phyloP scores from a whole-genome alignment of 2,888 invertebrate genomes.

The Icerya purchasi region DNA sequence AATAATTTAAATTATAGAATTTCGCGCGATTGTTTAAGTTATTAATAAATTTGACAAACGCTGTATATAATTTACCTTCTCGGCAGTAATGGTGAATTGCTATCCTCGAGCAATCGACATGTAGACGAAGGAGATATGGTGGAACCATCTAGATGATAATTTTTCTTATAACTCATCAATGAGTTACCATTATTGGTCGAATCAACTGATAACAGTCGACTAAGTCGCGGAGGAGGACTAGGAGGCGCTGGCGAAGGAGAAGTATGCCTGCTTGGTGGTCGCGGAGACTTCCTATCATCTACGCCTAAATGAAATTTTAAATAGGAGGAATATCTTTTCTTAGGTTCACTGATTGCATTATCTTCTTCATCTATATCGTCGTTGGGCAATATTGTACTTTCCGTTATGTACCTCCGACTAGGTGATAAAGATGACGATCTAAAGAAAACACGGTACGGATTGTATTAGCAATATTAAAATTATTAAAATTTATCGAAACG shows the following conservation, averaged over 20 bases:
- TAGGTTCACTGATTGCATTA: slow-evolving; percentile 8
- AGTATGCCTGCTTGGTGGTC: slow-evolving; percentile 15
- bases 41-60: no score
- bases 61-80: slow-evolving; percentile 26
- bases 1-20: no score
- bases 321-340: slow-evolving; percentile 13
- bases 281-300: slow-evolving; percentile 9
- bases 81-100: slow-evolving; percentile 25
- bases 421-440: slow-evolving; percentile 21
- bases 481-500: no score
- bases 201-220: slow-evolving; percentile 14
- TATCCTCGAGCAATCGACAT: slow-evolving; percentile 18
- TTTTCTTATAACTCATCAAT: slow-evolving; percentile 12
- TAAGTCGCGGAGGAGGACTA: slow-evolving; percentile 20
- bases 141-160: slow-evolving; percentile 13
- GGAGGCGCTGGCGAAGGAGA: slow-evolving; percentile 17
- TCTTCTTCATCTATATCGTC: slow-evolving; percentile 2
- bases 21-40: no score
- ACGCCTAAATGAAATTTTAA: slow-evolving; percentile 10
- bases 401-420: slow-evolving; percentile 16
- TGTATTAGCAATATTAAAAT: no score
- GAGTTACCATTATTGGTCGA: slow-evolving; percentile 3
- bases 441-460: no score
- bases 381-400: slow-evolving; percentile 2
- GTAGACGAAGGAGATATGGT: slow-evolving; percentile 14